Conservation (phyloP, 2,888 invertebrate genomes). For the Oscheius sp. region DNA sequence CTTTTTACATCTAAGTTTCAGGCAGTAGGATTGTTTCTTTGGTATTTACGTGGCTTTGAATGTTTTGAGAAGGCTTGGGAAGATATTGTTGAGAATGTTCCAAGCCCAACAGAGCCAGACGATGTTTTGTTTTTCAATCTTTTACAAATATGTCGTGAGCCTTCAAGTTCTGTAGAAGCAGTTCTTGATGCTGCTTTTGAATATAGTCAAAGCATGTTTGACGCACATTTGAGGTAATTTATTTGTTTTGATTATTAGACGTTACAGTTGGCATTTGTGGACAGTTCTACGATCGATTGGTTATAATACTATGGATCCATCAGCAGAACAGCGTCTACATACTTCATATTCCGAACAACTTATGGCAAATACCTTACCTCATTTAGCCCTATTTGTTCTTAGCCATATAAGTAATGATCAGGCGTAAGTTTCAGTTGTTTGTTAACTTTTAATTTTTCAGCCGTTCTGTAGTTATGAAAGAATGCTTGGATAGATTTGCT, state of each 20-base stretch:
- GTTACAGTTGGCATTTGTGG: constrained; percentile 52
- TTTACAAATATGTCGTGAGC: constrained; percentile 41
- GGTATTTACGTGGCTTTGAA: constrained; percentile 42
- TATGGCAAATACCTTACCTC: constrained; percentile 34
- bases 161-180: constrained; percentile 38
- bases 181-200: constrained; percentile 36
- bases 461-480: constrained; percentile 11
- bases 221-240: constrained; percentile 22
- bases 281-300: constrained; percentile 46
- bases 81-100: constrained; percentile 32
- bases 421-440: constrained; percentile 32
- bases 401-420: constrained; percentile 51
- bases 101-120: constrained; percentile 39
- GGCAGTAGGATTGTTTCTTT: constrained; percentile 47
- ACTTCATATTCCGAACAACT: constrained; percentile 46
- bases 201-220: constrained; percentile 2
- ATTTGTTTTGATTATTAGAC: background rate
- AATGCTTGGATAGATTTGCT: constrained; percentile 38
- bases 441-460: background rate
- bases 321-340: constrained; percentile 46
- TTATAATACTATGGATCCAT: constrained; percentile 43
- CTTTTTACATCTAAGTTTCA: background rate
- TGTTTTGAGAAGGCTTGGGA: constrained; percentile 42
- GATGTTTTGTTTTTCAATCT: constrained; percentile 24
- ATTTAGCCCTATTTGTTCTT: constrained; percentile 47